phyloP scores from a whole-genome alignment of 2,888 invertebrate genomes.

The Leucoma salicis region DNA sequence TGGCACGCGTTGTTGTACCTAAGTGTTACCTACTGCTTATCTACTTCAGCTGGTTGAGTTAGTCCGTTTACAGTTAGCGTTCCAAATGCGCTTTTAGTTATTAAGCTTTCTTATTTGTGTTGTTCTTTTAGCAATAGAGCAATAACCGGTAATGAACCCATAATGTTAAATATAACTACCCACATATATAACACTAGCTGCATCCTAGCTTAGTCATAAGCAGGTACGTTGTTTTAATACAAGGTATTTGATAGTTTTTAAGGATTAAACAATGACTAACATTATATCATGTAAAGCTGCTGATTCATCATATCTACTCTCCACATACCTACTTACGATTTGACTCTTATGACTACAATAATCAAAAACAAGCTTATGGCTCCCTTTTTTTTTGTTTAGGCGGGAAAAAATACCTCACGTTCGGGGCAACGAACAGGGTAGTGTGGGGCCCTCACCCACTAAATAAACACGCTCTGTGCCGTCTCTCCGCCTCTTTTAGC shows the following conservation, averaged over 20 bases:
- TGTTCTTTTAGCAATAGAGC: slow-evolving; percentile 35
- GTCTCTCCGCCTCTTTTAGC: too few species aligned
- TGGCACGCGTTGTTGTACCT: slow-evolving; percentile 27
- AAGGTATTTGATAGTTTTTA: background rate
- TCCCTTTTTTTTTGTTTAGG: too few species aligned
- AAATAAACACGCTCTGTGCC: too few species aligned
- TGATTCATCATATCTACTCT: background rate
- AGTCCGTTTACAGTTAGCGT: slow-evolving; percentile 55
- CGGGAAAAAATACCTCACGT: too few species aligned
- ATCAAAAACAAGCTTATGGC: too few species aligned
- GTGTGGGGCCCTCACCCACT: too few species aligned
- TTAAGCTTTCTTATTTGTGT: slow-evolving; percentile 44
- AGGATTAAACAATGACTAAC: background rate
- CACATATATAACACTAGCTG: too few species aligned
- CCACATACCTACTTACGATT: too few species aligned
- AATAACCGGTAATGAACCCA: slow-evolving; percentile 43
- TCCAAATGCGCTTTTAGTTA: slow-evolving; percentile 47
- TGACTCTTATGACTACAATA: too few species aligned
- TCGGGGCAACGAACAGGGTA: too few species aligned
- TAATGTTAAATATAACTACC: background rate
- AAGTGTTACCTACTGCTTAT: slow-evolving; percentile 24
- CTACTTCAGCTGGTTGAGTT: slow-evolving; percentile 22
- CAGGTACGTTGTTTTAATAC: background rate
- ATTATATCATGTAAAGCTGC: background rate
- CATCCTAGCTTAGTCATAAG: background rate